Base-by-base conservation (phyloP, 2,888 invertebrate genomes). In the Xestoiulus laeticollis region DNA sequence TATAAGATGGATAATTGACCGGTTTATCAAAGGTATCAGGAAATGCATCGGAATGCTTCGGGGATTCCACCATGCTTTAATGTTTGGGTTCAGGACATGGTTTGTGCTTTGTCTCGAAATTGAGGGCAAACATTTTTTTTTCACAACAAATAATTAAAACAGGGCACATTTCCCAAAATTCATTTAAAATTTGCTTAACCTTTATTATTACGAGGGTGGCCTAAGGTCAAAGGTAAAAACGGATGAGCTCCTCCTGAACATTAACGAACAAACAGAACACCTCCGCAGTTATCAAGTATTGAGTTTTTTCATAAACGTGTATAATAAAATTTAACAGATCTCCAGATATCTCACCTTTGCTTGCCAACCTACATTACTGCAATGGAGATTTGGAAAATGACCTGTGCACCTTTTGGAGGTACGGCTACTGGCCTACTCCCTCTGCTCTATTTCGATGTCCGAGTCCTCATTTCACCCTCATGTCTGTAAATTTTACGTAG, bases 341-440 rank as follows among this genome's bases (percentile, higher is more conserved):
- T 6, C 26, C 68, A 68, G 26, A 68, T 68, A 68, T 26, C 26
- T 68, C 26, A 68, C 68, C 68, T 68, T 26, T 68, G 68, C 68
- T 68, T 26, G 68, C 68, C 68, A 68, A 68, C 68, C 68, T 68
- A 68, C 68, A 68, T n/a, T 68, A 8, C 14, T 26, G 68, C 26
- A 68, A 6, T 68, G 68, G 2, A 68, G 26, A 26, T n/a, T n/a
- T 68, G 4, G n/a, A 68, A 68, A 26, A 68, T 68, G 68, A 68
- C 68, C 68, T 68, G 68, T 68, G 68, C 68, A 68, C 68, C 68
- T 68, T 26, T 68, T 12, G 68, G 26, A 68, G 68, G 68, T 68
- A 26, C 68, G 68, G 68, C 68, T 68, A 68, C 68, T 68, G n/a
- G 68, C 68, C 68, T 68, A 68, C 68, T n/a, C 68, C 68, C 68